Conservation (phyloP, 2,113 vertebrate species). For the Silurus glanis region DNA sequence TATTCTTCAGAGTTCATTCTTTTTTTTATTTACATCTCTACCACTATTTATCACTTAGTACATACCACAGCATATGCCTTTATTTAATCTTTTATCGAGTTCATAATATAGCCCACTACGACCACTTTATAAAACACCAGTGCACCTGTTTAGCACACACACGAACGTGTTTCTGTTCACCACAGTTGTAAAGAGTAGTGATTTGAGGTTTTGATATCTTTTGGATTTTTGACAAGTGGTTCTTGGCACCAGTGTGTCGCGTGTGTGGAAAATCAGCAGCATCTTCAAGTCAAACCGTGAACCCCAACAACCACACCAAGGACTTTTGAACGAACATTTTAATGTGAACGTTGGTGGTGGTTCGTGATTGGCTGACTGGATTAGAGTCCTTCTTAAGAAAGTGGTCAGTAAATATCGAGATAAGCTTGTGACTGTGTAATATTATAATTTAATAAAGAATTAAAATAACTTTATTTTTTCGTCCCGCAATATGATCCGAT, state of each 20-base stretch:
- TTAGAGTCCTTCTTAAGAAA: not conserved
- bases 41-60: not conserved
- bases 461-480: not conserved
- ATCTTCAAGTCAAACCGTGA: no score
- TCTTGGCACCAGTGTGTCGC: not conserved
- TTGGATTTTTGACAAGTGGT: not conserved
- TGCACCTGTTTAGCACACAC: not conserved
- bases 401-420: not conserved
- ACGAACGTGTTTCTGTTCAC: not conserved
- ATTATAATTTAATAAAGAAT: slow-evolving; percentile 18
- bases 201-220: no score
- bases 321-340: not conserved
- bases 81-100: not conserved
- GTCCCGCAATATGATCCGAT: no score
- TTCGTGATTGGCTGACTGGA: not conserved
- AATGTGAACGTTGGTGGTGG: not conserved
- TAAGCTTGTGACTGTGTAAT: not conserved
- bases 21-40: not conserved
- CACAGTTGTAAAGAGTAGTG: not conserved
- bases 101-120: not conserved
- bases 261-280: not conserved
- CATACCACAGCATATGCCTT: not conserved
- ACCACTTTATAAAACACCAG: not conserved
- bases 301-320: no score
- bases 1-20: no score